Evolutionary conservation across 1,140 invertebrate genomes (phyloP).

Genomic region (Carcinoscorpius rotundicauda): DNA sequence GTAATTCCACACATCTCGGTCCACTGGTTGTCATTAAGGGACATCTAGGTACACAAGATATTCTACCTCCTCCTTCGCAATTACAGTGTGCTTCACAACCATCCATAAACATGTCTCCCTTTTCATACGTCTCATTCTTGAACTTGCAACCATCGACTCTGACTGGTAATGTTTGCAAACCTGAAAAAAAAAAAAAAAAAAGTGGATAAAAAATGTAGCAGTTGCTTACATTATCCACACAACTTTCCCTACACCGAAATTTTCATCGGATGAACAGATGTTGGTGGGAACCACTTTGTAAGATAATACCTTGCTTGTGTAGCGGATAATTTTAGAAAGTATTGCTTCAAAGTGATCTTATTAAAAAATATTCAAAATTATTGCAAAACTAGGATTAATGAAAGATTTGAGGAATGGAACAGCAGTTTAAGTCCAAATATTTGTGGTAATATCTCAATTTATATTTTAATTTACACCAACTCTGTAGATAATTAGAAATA

Average conservation of each 20-base stretch:
- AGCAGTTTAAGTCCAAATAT: too few relatives aligned
- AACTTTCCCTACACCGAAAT: not conserved
- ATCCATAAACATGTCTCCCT: slow-evolving; percentile 26
- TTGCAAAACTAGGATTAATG: too few relatives aligned
- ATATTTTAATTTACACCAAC: too few relatives aligned
- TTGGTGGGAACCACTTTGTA: not conserved
- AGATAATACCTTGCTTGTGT: too few relatives aligned
- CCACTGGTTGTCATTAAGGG: slow-evolving; percentile 6
- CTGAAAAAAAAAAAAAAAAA: too few relatives aligned
- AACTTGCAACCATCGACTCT: slow-evolving; percentile 26
- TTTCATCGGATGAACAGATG: not conserved
- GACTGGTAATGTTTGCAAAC: not conserved
- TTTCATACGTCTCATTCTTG: slow-evolving; percentile 25
- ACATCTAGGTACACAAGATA: slow-evolving; percentile 27
- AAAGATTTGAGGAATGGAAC: too few relatives aligned
- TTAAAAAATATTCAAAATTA: too few relatives aligned
- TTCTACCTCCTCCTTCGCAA: slow-evolving; percentile 25
- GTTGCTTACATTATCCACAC: not conserved
- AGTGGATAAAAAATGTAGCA: too few relatives aligned
- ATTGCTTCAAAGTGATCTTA: too few relatives aligned
- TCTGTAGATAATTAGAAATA: too few relatives aligned
- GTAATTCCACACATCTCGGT: slow-evolving; percentile 18
- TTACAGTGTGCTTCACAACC: slow-evolving; percentile 31
- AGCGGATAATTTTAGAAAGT: too few relatives aligned
- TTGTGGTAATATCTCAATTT: too few relatives aligned